A percentile compares a stretch with the other conserved stretches of the same genome.
Conservation (phyloP, 2,113 vertebrate genomes). For the Chaetops frenatus region DNA sequence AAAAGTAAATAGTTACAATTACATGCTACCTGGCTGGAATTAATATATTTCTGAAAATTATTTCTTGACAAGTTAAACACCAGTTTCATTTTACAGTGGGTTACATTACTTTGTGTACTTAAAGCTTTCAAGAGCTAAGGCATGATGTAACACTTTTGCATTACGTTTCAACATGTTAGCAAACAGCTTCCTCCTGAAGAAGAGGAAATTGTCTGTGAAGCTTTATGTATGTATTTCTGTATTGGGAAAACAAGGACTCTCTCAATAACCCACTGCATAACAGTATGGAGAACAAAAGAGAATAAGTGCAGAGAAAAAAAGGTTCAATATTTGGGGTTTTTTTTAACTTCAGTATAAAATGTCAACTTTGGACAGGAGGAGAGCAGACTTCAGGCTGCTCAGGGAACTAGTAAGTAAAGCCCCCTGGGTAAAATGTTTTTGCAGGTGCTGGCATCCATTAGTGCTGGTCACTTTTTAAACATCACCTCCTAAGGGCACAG, state of each 20-base stretch:
- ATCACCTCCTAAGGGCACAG: not conserved
- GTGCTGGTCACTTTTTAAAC: not conserved
- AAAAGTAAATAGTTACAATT: not conserved
- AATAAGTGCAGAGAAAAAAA: not conserved
- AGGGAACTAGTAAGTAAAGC: not conserved
- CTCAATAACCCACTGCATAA: not conserved
- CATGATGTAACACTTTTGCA: not conserved
- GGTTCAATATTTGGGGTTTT: not conserved
- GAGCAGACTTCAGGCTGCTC: not conserved
- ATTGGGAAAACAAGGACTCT: not conserved
- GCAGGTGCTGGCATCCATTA: too few relatives aligned
- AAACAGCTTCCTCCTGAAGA: not conserved
- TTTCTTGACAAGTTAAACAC: not conserved
- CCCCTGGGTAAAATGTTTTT: not conserved
- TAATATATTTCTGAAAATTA: not conserved
- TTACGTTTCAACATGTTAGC: not conserved
- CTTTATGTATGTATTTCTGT: not conserved
- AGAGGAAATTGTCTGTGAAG: not conserved
- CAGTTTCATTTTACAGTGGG: not conserved
- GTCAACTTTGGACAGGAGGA: not conserved
- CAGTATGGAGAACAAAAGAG: not conserved
- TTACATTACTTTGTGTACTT: not conserved
- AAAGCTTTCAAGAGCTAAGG: not conserved
- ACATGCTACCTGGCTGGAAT: not conserved
- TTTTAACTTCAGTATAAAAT: not conserved